Base-by-base conservation (phyloP, 2,888 invertebrate genomes). In the Junonia oenone region DNA sequence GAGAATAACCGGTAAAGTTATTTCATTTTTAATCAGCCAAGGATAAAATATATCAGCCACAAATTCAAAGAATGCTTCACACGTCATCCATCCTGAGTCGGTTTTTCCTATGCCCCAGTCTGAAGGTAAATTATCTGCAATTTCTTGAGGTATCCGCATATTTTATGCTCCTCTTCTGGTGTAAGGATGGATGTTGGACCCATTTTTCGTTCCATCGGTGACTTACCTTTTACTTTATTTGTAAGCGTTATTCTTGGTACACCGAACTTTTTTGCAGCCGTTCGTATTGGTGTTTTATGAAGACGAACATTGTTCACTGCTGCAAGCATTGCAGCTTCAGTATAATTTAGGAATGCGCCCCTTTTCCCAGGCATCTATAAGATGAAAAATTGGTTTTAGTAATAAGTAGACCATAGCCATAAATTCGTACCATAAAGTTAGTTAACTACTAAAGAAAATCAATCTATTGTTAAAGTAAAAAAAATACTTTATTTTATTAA, bases 81-180 rank as follows among this genome's bases (percentile, higher is more conserved):
- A 63, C 5, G 72, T 79, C 80, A 78, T 84, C 80, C 85, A 83
- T 6, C 81, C 81, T 49, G 61, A 73, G 11, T 83, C 80, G 2
- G 77, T 76, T 57, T 68, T 74, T 55, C 78, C 80, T 22, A 76
- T 56, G 35, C 69, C 71, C 77, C 78, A 83, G 8, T 55, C 57
- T 35, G 37, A 14, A 55, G 49, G 57, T 47, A 59, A 62, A 55
- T 61, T 63, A 15, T 54, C 54, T 53, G 58, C 54, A 48, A 63
- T 59, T 46, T 63, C 63, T 57, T 57, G 53, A 50, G 63, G 13
- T 29, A 35, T 6, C 48, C 64, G 2, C 2, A 2, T 3, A 29
- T 29, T 3, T 2, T 29, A 3, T 29, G 2, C 9, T 29, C 29
- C 29, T 29, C 29, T 26, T 3, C 9, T 29, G 8, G 6, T 2